Percentiles rank a stretch among this genome's conserved stretches.
Evolutionary conservation across 2,797 vertebrate species (phyloP).

Genomic region (Hoplostethus mediterraneus): DNA sequence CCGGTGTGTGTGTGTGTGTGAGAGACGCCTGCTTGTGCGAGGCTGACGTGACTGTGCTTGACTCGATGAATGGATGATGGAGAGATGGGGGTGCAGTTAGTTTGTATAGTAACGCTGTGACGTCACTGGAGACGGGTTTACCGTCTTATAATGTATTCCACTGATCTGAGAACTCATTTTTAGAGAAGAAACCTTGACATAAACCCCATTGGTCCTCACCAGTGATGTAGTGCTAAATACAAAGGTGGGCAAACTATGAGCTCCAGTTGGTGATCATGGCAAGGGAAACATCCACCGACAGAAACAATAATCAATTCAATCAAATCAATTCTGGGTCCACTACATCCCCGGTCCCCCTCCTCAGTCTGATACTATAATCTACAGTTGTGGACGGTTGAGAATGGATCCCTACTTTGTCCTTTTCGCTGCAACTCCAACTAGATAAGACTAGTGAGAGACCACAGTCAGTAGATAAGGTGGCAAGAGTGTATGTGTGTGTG

Average conservation of each 20-base stretch:
- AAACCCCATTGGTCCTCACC: no score
- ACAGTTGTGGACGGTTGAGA: no score
- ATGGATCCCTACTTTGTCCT: neutral
- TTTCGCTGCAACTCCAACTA: slow-evolving; percentile 8
- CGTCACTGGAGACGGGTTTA: slow-evolving; percentile 9
- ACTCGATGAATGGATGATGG: slow-evolving; percentile 20
- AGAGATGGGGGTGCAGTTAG: slow-evolving; percentile 23
- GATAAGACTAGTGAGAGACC: neutral
- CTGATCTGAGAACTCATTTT: neutral
- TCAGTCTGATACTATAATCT: no score
- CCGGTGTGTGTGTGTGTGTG: slow-evolving; percentile 28
- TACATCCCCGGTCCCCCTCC: no score
- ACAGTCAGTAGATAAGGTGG: slow-evolving; percentile 4
- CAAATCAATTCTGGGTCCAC: no score
- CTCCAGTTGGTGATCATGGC: no score
- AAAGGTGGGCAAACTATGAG: no score
- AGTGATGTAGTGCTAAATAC: no score
- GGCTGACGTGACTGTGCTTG: slow-evolving; percentile 26
- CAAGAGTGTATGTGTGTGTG: neutral
- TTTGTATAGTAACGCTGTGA: slow-evolving; percentile 23
- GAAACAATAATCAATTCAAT: no score
- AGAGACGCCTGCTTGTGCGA: slow-evolving; percentile 11
- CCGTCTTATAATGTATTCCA: slow-evolving; percentile 11
- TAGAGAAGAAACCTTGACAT: no score
- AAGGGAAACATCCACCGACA: no score